Evolutionary conservation across 2,888 invertebrate species (phyloP), one percentile per base, ranked within the genome.

Genomic region (Theretra japonica): DNA sequence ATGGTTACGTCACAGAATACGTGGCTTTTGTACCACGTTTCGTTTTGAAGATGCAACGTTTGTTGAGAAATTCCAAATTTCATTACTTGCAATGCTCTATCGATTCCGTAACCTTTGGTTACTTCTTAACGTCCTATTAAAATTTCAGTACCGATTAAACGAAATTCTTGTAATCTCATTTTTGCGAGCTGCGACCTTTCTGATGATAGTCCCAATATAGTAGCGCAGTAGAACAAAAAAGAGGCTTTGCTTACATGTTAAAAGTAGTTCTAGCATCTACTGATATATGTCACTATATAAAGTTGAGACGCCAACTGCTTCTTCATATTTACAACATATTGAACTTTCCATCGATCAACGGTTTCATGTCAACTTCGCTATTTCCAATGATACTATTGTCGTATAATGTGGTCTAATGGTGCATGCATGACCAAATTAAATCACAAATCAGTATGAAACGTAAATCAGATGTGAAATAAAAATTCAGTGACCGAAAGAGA

Each of bases 1-100:
- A 75, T 76, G 72, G 74, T 81, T 81, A 78, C 74, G 69, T 79
- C 75, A 79, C 77, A 73, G 48, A 50, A 30, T 75, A 75, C 73
- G 75, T 74, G 25, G 60, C 72, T 76, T 78, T 76, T 70, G 76
- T 68, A 50, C 50, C 68, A 65, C 65, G 41, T 71, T 71, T 60
- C 56, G 53, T 23, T 72, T 25, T 53, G 33, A 72, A 62, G 60
- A 69, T 41, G 69, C 62, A 65, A 65, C 33, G 23, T 56, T 33
- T 8, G 65, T 65, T 71, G 62, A 23, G 65, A 65, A 41, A 65
- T 41, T 65, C 41, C n/a, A 53, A 53, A 48, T 65, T 48, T 65
- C 65, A 65, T 65, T 65, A 48, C 25, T 65, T 1, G 21, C 23
- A 65, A 65, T 65, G 21, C 21, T 65, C 41, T 23, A 41, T 23